Percentiles rank a stretch among this genome's conserved stretches.
These are phyloP conservation scores for Ficedula albicollis DNA, from an alignment of 2,797 vertebrate genomes.

Conservation along the genomic window DNA sequence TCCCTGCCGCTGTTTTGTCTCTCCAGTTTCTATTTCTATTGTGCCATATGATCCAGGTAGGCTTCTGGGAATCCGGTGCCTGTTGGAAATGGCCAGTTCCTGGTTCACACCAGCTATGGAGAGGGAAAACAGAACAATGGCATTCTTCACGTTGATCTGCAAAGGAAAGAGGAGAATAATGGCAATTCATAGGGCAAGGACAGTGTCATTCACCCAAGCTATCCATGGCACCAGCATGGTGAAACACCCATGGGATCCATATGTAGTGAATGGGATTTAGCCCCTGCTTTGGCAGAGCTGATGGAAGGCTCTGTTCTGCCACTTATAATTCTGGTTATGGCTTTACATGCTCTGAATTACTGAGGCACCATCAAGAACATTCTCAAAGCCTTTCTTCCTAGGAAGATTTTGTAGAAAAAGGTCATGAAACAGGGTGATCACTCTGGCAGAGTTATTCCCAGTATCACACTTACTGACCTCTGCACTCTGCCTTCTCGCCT, in stretches of 20 bases:
- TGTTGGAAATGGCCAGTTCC: slow-evolving; percentile 85
- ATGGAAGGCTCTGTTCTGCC: neutral
- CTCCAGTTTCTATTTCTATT: slow-evolving; percentile 80
- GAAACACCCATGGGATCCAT: neutral
- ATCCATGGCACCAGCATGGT: neutral
- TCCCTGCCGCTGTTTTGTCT: slow-evolving; percentile 59
- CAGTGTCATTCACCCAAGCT: neutral
- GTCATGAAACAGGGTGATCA: neutral
- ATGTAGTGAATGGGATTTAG: neutral
- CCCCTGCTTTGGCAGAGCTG: neutral
- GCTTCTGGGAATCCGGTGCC: slow-evolving; percentile 75
- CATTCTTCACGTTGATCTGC: slow-evolving; percentile 92
- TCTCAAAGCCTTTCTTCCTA: neutral
- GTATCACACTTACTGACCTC: slow-evolving; percentile 81
- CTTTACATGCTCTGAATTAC: neutral
- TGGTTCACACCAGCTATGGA: slow-evolving; percentile 93
- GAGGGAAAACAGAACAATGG: slow-evolving; percentile 94
- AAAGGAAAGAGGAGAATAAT: neutral
- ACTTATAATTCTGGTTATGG: neutral
- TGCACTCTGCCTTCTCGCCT: slow-evolving; percentile 80
- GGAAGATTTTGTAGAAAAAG: neutral
- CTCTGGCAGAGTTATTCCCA: neutral
- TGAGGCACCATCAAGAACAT: neutral
- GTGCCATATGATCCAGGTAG: slow-evolving; percentile 79
- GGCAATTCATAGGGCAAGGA: neutral